These are phyloP conservation scores for Archips crataeganus DNA, from an alignment of 2,888 invertebrate genomes.

Conservation along the genomic window DNA sequence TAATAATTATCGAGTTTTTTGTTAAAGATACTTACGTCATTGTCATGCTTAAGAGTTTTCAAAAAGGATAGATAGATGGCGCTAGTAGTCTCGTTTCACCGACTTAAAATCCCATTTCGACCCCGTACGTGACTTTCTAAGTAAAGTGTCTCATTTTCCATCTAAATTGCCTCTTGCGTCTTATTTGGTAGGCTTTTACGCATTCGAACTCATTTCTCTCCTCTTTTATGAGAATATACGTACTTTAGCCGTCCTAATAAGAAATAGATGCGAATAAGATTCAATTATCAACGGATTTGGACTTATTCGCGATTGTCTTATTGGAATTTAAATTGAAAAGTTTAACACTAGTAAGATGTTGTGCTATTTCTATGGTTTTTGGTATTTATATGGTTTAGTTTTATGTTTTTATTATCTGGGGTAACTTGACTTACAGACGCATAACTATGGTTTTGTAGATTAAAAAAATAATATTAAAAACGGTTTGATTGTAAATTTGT, in stretches of 20 bases:
- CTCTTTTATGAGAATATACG: conserved; percentile 74
- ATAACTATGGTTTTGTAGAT: too few species aligned
- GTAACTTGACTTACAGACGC: too few species aligned
- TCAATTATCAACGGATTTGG: conserved; percentile 46
- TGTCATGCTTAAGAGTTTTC: neutral
- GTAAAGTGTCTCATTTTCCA: conserved; percentile 79
- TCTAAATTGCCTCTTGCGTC: conserved; percentile 78
- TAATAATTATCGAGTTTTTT: too few species aligned
- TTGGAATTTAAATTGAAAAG: conserved; percentile 41
- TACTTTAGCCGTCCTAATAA: conserved; percentile 64
- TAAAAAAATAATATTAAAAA: too few species aligned
- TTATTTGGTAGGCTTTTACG: conserved; percentile 68
- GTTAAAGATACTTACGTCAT: too few species aligned
- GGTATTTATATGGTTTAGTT: neutral
- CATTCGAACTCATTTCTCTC: conserved; percentile 79
- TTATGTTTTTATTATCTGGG: conserved; percentile 4
- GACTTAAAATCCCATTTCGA: conserved; percentile 41
- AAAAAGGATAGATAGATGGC: conserved; percentile 62
- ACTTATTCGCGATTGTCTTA: conserved; percentile 58
- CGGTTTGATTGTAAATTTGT: too few species aligned
- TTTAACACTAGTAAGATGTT: conserved; percentile 5
- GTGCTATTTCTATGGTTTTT: too few species aligned
- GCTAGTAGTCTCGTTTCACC: conserved; percentile 50
- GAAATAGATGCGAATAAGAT: conserved; percentile 51
- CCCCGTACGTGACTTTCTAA: conserved; percentile 74